Evolutionary conservation across 2,113 vertebrate species (phyloP).

Genomic region (Albula goreensis): DNA sequence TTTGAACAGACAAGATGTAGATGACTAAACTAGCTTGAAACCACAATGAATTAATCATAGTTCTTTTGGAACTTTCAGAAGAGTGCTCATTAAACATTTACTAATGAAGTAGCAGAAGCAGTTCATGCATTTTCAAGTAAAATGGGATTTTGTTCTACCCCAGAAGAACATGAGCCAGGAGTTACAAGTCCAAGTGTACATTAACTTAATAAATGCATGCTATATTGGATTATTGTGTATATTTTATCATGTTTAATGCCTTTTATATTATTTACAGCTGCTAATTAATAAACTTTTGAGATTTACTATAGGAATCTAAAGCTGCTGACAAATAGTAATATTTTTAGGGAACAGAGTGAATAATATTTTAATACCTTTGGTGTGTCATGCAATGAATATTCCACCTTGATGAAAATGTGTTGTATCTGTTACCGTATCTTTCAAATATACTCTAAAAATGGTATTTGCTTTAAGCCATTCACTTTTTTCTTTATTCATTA

Average conservation of each 20-base stretch:
- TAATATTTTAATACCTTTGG: constrained; percentile 16
- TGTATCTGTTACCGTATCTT: not conserved
- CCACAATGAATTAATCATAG: not conserved
- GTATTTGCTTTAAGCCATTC: not conserved
- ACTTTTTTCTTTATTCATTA: not conserved
- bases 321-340: not conserved
- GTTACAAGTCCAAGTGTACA: too few species aligned
- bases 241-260: not conserved
- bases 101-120: not conserved
- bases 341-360: constrained; percentile 50
- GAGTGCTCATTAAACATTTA: not conserved
- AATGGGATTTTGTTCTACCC: not conserved
- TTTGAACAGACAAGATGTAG: not conserved
- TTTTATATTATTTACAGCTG: not conserved
- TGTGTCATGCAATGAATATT: not conserved
- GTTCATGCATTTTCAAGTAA: not conserved
- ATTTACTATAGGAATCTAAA: not conserved
- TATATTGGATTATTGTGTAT: not conserved
- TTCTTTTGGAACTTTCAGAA: not conserved
- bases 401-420: not conserved
- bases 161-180: not conserved
- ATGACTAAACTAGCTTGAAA: not conserved
- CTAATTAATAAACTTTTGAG: not conserved
- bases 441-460: constrained; percentile 2
- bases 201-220: not conserved